A percentile compares a stretch with the other conserved stretches of the same genome.
phyloP scores from a whole-genome alignment of 2,797 vertebrate species.

The Nannoperca australis region DNA sequence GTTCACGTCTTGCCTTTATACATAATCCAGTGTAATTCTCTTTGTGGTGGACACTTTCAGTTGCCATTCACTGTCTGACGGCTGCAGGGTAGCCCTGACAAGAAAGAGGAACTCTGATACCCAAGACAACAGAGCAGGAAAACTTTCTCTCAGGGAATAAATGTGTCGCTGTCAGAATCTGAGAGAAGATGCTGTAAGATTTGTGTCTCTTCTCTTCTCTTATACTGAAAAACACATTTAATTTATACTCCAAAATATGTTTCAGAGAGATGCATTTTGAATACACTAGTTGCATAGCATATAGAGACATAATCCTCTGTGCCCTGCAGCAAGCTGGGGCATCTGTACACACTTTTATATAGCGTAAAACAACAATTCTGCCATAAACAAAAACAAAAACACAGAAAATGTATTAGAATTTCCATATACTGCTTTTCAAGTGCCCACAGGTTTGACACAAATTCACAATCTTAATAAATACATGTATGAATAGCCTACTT shows the following conservation, averaged over 20 bases:
- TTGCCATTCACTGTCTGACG: constrained; percentile 69
- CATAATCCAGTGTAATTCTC: constrained; percentile 82
- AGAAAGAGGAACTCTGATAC: constrained; percentile 32
- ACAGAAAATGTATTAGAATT: neutral
- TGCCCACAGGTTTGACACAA: neutral
- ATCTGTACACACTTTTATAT: too few species aligned
- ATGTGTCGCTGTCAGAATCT: constrained; percentile 6
- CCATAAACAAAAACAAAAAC: neutral
- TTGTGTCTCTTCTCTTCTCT: constrained; percentile 4
- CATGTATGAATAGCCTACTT: neutral
- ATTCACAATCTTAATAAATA: neutral
- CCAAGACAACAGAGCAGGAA: constrained; percentile 21
- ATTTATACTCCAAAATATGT: neutral
- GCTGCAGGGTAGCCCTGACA: constrained; percentile 41
- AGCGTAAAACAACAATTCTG: neutral
- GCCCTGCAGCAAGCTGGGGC: neutral
- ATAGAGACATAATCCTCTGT: neutral
- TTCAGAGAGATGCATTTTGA: neutral
- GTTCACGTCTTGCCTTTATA: constrained; percentile 66
- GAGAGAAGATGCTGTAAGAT: neutral
- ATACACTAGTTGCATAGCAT: neutral
- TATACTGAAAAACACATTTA: neutral
- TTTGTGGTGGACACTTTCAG: constrained; percentile 72
- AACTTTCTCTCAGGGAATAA: constrained; percentile 26
- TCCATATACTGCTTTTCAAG: neutral